phyloP scores from a whole-genome alignment of 2,888 invertebrate genomes.

The Cerceris ruficornis region DNA sequence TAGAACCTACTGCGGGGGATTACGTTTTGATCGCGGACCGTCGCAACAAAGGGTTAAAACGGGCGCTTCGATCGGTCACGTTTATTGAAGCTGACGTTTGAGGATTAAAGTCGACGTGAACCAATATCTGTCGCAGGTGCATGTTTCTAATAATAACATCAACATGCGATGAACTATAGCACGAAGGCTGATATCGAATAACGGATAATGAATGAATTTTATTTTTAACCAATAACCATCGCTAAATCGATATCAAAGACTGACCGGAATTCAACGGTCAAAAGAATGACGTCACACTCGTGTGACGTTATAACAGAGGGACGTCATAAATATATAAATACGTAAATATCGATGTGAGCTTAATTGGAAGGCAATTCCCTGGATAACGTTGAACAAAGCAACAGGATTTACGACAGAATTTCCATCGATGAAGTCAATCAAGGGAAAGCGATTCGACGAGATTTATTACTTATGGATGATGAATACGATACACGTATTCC shows the following conservation, averaged over 20 bases:
- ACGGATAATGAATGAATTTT: background rate
- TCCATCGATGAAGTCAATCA: slow-evolving; percentile 4
- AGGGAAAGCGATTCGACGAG: background rate
- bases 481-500: background rate
- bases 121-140: background rate
- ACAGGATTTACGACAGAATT: slow-evolving; percentile 8
- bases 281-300: background rate
- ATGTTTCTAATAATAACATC: background rate
- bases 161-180: background rate
- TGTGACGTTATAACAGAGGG: slow-evolving; percentile 1
- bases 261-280: background rate
- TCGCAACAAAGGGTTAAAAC: background rate
- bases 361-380: background rate
- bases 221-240: background rate
- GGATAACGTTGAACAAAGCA: slow-evolving; percentile 10
- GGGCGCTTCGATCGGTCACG: background rate
- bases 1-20: no score
- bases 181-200: background rate
- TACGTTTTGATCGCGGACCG: no score
- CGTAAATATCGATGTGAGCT: slow-evolving; percentile 6
- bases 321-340: background rate
- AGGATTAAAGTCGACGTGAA: background rate
- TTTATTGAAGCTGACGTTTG: no score
- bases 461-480: background rate
- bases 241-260: background rate